Evolutionary conservation across 2,113 vertebrate genomes (phyloP).

Genomic region (Poeciliopsis turrubarensis): DNA sequence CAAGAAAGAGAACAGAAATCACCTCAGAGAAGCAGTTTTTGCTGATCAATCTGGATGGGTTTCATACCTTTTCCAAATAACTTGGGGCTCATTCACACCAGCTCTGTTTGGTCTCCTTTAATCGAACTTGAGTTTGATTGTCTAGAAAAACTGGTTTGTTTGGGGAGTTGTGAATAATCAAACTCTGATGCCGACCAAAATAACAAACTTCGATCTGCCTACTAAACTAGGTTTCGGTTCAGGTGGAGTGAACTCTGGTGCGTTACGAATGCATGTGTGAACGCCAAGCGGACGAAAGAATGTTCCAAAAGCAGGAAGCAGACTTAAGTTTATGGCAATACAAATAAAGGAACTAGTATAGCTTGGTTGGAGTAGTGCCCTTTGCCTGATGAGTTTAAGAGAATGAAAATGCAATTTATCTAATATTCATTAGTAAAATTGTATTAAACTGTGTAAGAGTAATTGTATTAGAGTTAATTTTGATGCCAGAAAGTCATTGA

Average conservation of each 20-base stretch:
- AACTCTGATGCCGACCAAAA: too few species aligned
- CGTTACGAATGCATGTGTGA: neutral
- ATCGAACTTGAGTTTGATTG: too few species aligned
- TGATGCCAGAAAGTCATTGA: neutral
- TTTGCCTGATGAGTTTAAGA: neutral
- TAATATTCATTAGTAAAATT: neutral
- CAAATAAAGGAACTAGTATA: neutral
- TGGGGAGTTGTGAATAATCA: too few species aligned
- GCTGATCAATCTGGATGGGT: neutral
- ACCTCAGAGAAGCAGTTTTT: neutral
- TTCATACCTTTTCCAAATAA: neutral
- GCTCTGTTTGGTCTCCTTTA: too few species aligned
- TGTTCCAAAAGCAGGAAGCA: too few species aligned
- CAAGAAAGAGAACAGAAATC: neutral
- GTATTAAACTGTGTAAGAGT: neutral
- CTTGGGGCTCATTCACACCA: neutral
- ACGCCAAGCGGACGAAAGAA: neutral
- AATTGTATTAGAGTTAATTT: neutral
- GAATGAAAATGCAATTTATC: too few species aligned
- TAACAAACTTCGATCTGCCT: too few species aligned
- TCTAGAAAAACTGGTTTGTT: too few species aligned
- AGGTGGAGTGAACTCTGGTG: too few species aligned
- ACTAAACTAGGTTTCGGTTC: too few species aligned
- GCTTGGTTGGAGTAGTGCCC: neutral
- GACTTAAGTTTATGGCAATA: neutral